Evolutionary conservation across 2,113 vertebrate genomes (phyloP).

Genomic region (Lophura nycthemera): DNA sequence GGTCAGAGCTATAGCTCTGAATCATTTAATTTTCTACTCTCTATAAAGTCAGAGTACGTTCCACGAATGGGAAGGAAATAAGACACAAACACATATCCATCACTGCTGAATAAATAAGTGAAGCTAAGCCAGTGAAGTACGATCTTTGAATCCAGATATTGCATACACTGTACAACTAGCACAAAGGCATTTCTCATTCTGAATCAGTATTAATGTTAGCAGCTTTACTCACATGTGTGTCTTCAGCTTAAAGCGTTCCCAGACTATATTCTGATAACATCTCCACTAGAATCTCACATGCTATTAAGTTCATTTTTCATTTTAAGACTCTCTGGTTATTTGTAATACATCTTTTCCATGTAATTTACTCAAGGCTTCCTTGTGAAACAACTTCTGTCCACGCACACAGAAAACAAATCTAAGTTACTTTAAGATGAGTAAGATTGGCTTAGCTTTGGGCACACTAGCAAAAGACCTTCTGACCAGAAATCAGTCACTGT

Average conservation of each 20-base stretch:
- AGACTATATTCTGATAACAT: background rate
- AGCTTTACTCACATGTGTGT: background rate
- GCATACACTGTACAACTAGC: fast-evolving
- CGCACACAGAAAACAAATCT: background rate
- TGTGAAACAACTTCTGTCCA: background rate
- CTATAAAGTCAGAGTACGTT: background rate
- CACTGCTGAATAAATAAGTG: background rate
- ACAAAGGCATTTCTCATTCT: background rate
- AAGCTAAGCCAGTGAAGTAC: background rate
- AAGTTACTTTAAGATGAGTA: background rate
- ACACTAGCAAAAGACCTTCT: fast-evolving
- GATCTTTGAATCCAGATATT: background rate
- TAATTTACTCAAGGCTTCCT: background rate
- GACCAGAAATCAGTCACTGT: background rate
- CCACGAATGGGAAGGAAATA: background rate
- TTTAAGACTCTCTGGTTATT: background rate
- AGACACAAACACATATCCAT: fast-evolving
- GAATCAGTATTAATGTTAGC: background rate
- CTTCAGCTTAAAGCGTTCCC: background rate
- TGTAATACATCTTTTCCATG: background rate
- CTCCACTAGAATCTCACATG: background rate
- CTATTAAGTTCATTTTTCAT: background rate
- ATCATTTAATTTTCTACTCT: background rate
- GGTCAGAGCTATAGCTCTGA: background rate
- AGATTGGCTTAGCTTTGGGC: background rate